Percentiles rank a stretch among this genome's conserved stretches.
Evolutionary conservation across 1,140 invertebrate genomes (phyloP).

Genomic region (Tetragonula clypearis): DNA sequence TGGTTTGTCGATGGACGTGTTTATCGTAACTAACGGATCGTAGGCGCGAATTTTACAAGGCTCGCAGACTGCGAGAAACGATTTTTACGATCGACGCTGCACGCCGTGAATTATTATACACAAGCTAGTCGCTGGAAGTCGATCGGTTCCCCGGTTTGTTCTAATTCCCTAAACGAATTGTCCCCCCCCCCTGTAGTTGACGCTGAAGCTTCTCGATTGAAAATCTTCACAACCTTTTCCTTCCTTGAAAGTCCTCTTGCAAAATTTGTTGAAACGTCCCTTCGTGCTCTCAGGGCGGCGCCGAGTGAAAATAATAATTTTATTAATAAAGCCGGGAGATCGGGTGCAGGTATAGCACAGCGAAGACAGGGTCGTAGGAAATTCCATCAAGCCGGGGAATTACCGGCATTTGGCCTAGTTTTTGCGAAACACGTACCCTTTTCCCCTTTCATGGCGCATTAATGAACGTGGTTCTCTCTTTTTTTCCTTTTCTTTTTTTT

Average conservation of each 20-base stretch:
- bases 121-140: not conserved
- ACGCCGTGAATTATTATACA: not conserved
- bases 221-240: no score
- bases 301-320: not conserved
- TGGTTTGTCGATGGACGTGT: constrained; percentile 31
- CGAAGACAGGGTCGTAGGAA: not conserved
- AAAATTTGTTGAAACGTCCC: not conserved
- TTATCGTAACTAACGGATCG: constrained; percentile 28
- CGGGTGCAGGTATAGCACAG: no score
- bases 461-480: not conserved
- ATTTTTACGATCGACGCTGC: constrained; percentile 19
- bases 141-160: not conserved
- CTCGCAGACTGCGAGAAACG: constrained; percentile 23
- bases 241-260: no score
- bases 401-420: constrained; percentile 35
- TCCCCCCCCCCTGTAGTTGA: no score
- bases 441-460: not conserved
- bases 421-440: not conserved
- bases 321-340: not conserved
- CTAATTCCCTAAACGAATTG: not conserved
- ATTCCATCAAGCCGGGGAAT: not conserved
- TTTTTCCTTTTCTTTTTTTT: no score
- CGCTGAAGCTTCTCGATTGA: not conserved
- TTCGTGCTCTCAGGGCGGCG: not conserved
- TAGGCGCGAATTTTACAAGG: constrained; percentile 28